A percentile compares a stretch with the other conserved stretches of the same genome.
phyloP scores from a whole-genome alignment of 2,888 invertebrate genomes.

The Drosophila nigritarsus region DNA sequence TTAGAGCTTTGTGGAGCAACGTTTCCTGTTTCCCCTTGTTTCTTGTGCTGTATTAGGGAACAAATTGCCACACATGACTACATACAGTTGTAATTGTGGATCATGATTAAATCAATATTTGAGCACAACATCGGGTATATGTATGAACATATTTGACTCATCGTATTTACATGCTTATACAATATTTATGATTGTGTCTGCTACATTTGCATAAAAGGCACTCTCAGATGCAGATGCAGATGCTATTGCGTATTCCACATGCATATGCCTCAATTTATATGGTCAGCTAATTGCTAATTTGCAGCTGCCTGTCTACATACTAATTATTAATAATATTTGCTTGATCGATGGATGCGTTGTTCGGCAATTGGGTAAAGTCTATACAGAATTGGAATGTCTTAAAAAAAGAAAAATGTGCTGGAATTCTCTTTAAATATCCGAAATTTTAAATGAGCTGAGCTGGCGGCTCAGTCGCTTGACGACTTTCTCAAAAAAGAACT shows the following conservation, averaged over 20 bases:
- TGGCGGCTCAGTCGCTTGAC: slow-evolving; percentile 45
- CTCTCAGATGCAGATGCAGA: neutral
- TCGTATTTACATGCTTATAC: neutral
- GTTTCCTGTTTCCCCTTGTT: neutral
- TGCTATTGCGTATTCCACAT: slow-evolving; percentile 1
- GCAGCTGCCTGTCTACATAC: neutral
- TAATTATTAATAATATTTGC: slow-evolving; percentile 4
- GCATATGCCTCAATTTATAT: neutral
- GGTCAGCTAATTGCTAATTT: slow-evolving; percentile 1
- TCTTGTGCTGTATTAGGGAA: neutral
- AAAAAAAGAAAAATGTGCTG: neutral
- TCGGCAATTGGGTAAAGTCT: slow-evolving; percentile 2
- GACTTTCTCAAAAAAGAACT: slow-evolving; percentile 58
- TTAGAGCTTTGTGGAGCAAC: neutral
- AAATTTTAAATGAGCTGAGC: neutral
- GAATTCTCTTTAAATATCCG: neutral
- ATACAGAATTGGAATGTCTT: slow-evolving; percentile 1
- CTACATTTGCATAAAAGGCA: slow-evolving; percentile 1
- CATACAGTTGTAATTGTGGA: neutral
- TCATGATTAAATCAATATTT: neutral
- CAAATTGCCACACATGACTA: neutral
- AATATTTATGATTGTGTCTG: neutral
- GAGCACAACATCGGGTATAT: neutral
- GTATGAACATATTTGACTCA: neutral
- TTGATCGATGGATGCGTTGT: slow-evolving; percentile 15